Evolutionary conservation across 2,113 vertebrate species (phyloP).

Genomic region (Physeter macrocephalus): DNA sequence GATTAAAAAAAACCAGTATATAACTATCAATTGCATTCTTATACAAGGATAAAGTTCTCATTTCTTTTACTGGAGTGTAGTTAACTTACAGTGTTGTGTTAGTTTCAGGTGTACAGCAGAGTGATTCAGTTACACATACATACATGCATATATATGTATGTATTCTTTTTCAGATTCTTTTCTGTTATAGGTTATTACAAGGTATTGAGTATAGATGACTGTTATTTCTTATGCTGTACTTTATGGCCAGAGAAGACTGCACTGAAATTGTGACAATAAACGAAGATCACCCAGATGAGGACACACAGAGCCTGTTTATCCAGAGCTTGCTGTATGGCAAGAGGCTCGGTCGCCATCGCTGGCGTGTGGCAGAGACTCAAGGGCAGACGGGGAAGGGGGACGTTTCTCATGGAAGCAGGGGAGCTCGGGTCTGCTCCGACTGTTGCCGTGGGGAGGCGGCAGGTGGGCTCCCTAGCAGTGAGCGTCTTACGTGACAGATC

Average conservation of each 20-base stretch:
- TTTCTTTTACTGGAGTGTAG: not conserved
- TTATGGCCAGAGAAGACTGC: not conserved
- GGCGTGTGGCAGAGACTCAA: not conserved
- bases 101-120: not conserved
- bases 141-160: not conserved
- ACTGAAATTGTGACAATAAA: not conserved
- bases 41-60: not conserved
- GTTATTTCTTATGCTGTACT: not conserved
- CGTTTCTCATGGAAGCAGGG: fast-evolving
- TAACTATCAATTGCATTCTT: not conserved
- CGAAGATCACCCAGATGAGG: not conserved
- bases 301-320: not conserved
- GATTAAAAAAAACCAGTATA: not conserved
- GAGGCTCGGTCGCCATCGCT: not conserved
- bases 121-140: not conserved
- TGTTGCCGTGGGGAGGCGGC: not conserved
- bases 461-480: too few species aligned
- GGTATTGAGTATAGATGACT: not conserved
- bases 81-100: not conserved
- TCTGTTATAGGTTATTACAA: not conserved
- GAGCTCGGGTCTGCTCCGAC: not conserved
- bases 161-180: not conserved
- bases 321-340: not conserved
- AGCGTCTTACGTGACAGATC: not conserved
- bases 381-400: fast-evolving